These are phyloP conservation scores for Tenthredo mesomela DNA, from an alignment of 2,888 invertebrate species.

Conservation along the genomic window DNA sequence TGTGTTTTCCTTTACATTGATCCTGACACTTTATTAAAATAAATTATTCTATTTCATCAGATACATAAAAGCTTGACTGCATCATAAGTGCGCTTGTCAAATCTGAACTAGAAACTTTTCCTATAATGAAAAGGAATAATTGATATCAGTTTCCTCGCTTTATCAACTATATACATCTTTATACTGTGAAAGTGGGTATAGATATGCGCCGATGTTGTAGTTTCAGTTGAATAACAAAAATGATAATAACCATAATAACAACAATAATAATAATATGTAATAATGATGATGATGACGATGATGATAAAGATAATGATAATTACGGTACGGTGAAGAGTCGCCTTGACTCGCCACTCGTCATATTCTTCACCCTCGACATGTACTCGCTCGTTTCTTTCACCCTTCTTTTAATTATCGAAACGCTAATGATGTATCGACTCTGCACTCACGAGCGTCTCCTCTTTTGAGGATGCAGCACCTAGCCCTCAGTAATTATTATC, in stretches of 20 bases:
- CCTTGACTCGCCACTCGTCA: constrained; percentile 35
- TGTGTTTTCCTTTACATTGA: background rate
- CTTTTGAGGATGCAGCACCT: constrained; percentile 18
- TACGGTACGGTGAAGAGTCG: constrained; percentile 26
- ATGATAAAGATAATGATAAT: constrained; percentile 33
- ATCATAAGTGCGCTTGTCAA: background rate
- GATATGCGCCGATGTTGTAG: background rate
- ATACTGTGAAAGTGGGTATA: background rate
- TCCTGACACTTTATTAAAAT: background rate
- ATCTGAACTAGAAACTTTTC: background rate
- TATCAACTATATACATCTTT: background rate
- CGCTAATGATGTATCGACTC: constrained; percentile 60
- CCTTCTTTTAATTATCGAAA: constrained; percentile 63
- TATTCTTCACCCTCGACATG: constrained; percentile 11
- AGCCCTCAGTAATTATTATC: background rate
- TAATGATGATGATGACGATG: constrained; percentile 10
- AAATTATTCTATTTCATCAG: background rate
- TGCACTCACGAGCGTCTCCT: constrained; percentile 10
- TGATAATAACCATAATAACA: background rate
- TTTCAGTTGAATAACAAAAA: background rate
- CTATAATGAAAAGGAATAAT: constrained; percentile 28
- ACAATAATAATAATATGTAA: background rate
- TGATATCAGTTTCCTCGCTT: constrained; percentile 1
- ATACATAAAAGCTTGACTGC: background rate
- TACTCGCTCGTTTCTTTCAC: constrained; percentile 1